These are phyloP conservation scores for honey bee (Apis mellifera) DNA, from an alignment of 1,140 invertebrate genomes.

Conservation along the genomic window Amel_HAv3.1 CM009933.2:6175001-6175500, in stretches of 20 bases:
- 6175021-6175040: no score
- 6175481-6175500: conserved; percentile 92
- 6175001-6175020: no score
- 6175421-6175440: conserved; percentile 73
- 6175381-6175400: not conserved
- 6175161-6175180: conserved; percentile 88
- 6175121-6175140: no score
- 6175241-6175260: conserved; percentile 89
- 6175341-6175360: conserved; percentile 90
- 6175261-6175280: conserved; percentile 87
- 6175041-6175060: no score
- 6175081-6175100: no score
- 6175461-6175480: conserved; percentile 90
- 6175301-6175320: conserved; percentile 87
- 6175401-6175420: not conserved
- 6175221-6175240: conserved; percentile 88
- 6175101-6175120: no score
- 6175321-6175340: conserved; percentile 91
- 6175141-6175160: conserved; percentile 53
- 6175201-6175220: conserved; percentile 88
- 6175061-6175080: no score
- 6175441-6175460: conserved; percentile 90
- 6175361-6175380: no score
- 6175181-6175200: conserved; percentile 92
- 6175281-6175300: conserved; percentile 87